Percentiles rank a stretch among this genome's conserved stretches.
Conservation (phyloP, 2,113 vertebrate genomes). For the Thomomys bottae region DNA sequence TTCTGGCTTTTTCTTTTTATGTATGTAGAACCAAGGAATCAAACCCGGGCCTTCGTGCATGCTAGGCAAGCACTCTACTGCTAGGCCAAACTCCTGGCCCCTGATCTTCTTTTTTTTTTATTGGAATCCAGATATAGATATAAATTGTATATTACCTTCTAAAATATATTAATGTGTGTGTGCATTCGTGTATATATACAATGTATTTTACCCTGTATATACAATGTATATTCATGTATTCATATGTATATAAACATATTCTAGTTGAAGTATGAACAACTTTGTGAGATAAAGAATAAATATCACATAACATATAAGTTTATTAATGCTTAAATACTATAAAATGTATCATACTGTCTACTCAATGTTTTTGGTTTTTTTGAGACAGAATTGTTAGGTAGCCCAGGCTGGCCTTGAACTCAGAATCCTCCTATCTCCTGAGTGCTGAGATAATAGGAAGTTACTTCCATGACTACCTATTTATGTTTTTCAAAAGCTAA, state of each 20-base stretch:
- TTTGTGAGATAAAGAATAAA: neutral
- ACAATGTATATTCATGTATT: too few species aligned
- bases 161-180: neutral
- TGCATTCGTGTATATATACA: neutral
- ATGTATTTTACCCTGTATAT: too few species aligned
- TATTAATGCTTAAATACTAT: constrained; percentile 15
- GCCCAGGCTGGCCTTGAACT: too few species aligned
- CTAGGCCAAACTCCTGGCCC: too few species aligned
- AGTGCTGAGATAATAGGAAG: too few species aligned
- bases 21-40: too few species aligned
- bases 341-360: neutral
- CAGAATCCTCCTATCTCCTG: too few species aligned
- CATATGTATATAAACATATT: neutral
- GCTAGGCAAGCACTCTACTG: too few species aligned
- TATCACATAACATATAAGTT: constrained; percentile 29
- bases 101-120: constrained; percentile 11
- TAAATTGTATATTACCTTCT: neutral
- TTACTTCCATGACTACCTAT: neutral
- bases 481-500: constrained; percentile 6
- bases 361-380: neutral
- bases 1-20: too few species aligned
- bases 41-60: too few species aligned
- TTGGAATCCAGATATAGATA: neutral
- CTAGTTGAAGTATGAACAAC: neutral
- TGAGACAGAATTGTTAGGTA: too few species aligned